Evolutionary conservation across 2,888 invertebrate species (phyloP), one percentile per base, ranked within the genome.

Genomic region (Protodeltote pygarga): DNA sequence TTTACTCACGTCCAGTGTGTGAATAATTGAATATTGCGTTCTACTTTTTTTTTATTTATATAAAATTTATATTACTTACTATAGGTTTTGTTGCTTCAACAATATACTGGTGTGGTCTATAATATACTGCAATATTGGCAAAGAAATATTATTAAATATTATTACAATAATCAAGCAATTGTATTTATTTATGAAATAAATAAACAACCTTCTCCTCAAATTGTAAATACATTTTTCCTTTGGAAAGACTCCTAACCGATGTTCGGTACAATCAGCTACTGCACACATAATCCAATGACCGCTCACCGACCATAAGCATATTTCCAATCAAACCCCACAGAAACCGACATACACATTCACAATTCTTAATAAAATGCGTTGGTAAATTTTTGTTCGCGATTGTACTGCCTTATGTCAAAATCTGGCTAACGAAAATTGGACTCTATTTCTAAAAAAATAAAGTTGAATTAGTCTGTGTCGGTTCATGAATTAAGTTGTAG

Each of bases 301-400:
- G 61, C 49, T 66, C 67, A 67, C 64, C 65, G 75, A 67, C 78
- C 72, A 79, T 85, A 87, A 88, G 84, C 87, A 88, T 89, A 88
- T 86, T 89, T 82, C 84, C 88, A 89, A 90, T 89, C 89, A 87
- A 86, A 88, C 85, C 80, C 64, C 81, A 81, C 77, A 77, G 72
- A 79, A 79, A 82, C 75, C 77, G 78, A 81, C 80, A 81, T 79
- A 85, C 77, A 84, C 79, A 79, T 82, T 80, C 79, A 74, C 75
- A 67, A 78, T 85, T 85, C 89, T 83, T 87, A 89, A 88, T 87
- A 89, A 89, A 89, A 90, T 85, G 87, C 87, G 83, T 87, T 81
- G 82, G 81, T 85, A 77, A 83, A 79, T 85, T 77, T 72, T 52
- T 50, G 51, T 32, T 27, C 34, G 13, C 48, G 38, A 54, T 54